Evolutionary conservation across 37 sponge, comb jelly and placozoan genomes (phyloP), one percentile per base, ranked within the genome.

Genomic region (Lycopodina hypogea): DNA sequence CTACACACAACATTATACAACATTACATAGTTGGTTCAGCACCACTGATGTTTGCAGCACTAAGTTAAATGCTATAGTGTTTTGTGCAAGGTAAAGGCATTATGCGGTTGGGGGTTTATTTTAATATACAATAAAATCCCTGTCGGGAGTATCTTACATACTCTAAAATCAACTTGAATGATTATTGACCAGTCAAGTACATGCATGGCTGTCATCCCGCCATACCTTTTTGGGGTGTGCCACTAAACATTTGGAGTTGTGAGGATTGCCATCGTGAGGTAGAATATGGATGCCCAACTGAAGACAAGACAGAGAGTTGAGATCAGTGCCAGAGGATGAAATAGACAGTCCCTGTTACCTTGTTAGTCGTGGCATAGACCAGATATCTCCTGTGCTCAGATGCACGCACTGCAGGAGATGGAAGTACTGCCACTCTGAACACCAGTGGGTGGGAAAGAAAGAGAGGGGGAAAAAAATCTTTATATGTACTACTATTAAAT

Each of bases 241-340:
- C 18, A 83, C 64, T 34, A 95, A 76, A 14, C 96, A 93, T 65
- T 70, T 80, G 39, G 88, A 87, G 78, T 91, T 89, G 81, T 94
- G 86, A 32, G 99, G 99, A 68, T 95, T 98, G 22, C 99, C 99
- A 73, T 95, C 94, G 69, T 96, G 87, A 28, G 99, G 96, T 32
- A 98, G 69, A 0, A 95, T 42, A 34, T 88, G 80, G 72, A 98
- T 60, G 0, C 99, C 99, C 55, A 98, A 81, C 70, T 70, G 45
- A n/a, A n/a, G 22, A 41, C n/a, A 23, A 3, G 22, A 70, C 68
- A 67, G 1, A 36, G 3, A 17, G 60, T 17, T 18, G 12, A 6
- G 60, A 12, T 12, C 48, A 4, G 9, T 45, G 48, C 48, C 4
- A 45, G n/a, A n/a, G n/a, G n/a, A n/a, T n/a, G n/a, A n/a, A n/a